Base-by-base conservation (phyloP, 35 echinoderm and acorn worm species). In the Eucidaris tribuloides region DNA sequence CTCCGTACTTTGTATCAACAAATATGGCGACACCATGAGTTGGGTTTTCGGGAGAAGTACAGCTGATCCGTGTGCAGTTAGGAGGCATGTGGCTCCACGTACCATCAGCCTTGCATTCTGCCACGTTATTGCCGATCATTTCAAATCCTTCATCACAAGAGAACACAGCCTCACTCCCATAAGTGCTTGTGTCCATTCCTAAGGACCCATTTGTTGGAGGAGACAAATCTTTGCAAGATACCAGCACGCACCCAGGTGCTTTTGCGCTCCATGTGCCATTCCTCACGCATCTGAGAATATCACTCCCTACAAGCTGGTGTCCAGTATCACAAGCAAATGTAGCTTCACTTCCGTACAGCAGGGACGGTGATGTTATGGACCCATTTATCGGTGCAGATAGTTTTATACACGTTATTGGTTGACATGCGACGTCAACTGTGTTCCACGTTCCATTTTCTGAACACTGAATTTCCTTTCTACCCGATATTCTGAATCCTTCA, bases 231-330 rank as follows among this genome's bases (percentile, higher is more conserved):
- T 45, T 33, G 45, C 82, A 85, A 37, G 83, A 58, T 20, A 79
- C 22, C 1, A 55, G 62, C 31, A 65, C 19, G 59, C 89, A 91
- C 7, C 43, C 11, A 28, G 89, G 82, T 14, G 58, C 30, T 3
- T 65, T 48, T 9, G 27, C 72, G 34, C 45, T 81, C 89, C 89
- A 91, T 17, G 43, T 39, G 19, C 71, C 89, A 86, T 85, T 63
- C 32, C 36, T 72, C 9, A 58, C 41, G 58, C 89, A 91, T 0
- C 29, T 36, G 18, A 68, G 37, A 4, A 7, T 37, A 29, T 84
- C 37, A 0, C 36, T 52, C 5, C 89, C 89, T 1, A 29, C 28
- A 0, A 86, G 72, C 3, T 49, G 18, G 58, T 80, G 86, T 52
- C 89, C 89, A 2, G 25, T 36, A 11, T 86, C 42, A 42, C 89